Evolutionary conservation across 2,797 vertebrate species (phyloP), one percentile per base, ranked within the genome.

Genomic region (Eremophila alpestris): DNA sequence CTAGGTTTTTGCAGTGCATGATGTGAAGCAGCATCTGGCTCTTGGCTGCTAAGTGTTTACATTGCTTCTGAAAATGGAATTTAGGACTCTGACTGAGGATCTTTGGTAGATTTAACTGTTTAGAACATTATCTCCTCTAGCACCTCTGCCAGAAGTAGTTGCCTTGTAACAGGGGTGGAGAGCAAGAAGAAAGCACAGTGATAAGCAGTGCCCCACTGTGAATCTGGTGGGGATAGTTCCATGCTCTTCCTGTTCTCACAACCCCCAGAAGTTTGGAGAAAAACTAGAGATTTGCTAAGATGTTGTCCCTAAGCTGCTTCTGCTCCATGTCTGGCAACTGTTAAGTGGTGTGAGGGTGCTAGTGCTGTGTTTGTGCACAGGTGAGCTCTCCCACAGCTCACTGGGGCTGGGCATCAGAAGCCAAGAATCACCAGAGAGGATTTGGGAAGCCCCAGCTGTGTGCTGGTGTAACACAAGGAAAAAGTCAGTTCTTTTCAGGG

Each of bases 1-100:
- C 45, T 75, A 38, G 54, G 32, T 49, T 90, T 75, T 91, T 94
- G 68, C 48, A 24, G 55, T 32, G 27, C 27, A 36, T 21, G 34
- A 34, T 63, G 41, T 30, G 74, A 80, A 92, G 48, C 38, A 91
- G 45, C 76, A 78, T 89, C 48, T 93, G 76, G 40, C 69, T 79
- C 48, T 84, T 73, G 83, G 52, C 73, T 89, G 45, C 40, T 59
- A 78, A 75, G 36, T 89, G 69, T 94, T 95, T 92, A 89, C 52
- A 63, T 87, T 87, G 70, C 41, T 88, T 81, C 77, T 76, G 89
- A 86, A 90, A 89, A 82, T 56, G 55, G 70, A 84, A 82, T 94
- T 84, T 89, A 88, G 80, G 55, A 34, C 83, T 95, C 74, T 90
- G 70, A 73, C 40, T 65, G 74, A 82, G 52, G 48, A 60, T 86